phyloP scores from a whole-genome alignment of 2,888 invertebrate genomes.

The Amphipoea lucens region DNA sequence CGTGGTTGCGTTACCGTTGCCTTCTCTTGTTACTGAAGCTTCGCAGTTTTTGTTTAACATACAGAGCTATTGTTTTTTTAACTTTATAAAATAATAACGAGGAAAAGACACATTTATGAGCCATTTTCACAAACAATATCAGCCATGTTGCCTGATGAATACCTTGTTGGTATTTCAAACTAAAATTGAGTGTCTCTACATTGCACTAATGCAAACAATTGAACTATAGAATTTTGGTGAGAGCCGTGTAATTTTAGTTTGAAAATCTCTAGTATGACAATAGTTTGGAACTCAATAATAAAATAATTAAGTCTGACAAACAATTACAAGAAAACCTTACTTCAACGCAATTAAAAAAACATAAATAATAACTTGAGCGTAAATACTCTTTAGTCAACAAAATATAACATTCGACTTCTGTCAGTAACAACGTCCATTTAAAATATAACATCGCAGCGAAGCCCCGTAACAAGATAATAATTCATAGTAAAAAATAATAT shows the following conservation, averaged over 20 bases:
- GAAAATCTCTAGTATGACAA: background rate
- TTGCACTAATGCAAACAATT: background rate
- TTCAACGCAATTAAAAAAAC: slow-evolving; percentile 27
- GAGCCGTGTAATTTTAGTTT: background rate
- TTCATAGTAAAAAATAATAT: slow-evolving; percentile 55
- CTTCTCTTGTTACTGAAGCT: slow-evolving; percentile 57
- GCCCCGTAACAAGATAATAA: slow-evolving; percentile 60
- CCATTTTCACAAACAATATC: background rate
- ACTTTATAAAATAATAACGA: slow-evolving; percentile 9
- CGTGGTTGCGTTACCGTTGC: slow-evolving; percentile 24
- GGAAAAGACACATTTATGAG: background rate
- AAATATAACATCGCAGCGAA: slow-evolving; percentile 55
- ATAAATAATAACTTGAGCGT: slow-evolving; percentile 41
- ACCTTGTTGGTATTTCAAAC: slow-evolving; percentile 5
- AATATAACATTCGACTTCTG: slow-evolving; percentile 30
- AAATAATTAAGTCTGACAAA: slow-evolving; percentile 10
- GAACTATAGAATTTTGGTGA: background rate
- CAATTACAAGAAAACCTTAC: slow-evolving; percentile 17
- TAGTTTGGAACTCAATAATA: slow-evolving; percentile 1
- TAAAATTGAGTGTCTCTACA: background rate
- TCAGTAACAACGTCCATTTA: slow-evolving; percentile 37
- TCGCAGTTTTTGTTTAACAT: slow-evolving; percentile 29
- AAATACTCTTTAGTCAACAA: slow-evolving; percentile 30
- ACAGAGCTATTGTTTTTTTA: slow-evolving; percentile 12
- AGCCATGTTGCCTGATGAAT: slow-evolving; percentile 14